Conservation (phyloP, 2,888 invertebrate genomes). For the Corbicula japonica region DNA sequence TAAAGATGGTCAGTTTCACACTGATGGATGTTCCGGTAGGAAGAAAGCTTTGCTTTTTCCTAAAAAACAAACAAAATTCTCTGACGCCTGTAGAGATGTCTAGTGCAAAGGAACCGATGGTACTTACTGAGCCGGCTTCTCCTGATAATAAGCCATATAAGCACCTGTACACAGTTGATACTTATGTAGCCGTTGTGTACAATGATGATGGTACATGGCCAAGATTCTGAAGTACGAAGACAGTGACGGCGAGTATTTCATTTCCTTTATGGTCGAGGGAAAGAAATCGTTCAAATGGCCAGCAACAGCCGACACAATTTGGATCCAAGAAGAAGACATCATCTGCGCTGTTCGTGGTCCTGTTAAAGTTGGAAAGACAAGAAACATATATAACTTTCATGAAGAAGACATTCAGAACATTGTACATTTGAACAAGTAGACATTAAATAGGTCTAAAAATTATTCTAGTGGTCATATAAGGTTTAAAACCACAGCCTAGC, state of each 20-base stretch:
- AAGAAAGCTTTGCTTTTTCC: not conserved
- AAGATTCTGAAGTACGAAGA: conserved; percentile 11
- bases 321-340: not conserved
- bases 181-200: conserved; percentile 22
- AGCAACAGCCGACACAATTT: not conserved
- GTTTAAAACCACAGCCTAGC: too few relatives aligned
- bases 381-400: not conserved
- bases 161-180: not conserved
- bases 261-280: not conserved
- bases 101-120: too few relatives aligned
- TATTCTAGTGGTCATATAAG: too few relatives aligned
- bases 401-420: not conserved
- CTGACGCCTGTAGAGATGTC: too few relatives aligned
- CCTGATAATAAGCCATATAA: not conserved
- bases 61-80: conserved; percentile 5
- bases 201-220: conserved; percentile 26
- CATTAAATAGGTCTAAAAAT: too few relatives aligned
- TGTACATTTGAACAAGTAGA: too few relatives aligned
- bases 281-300: not conserved
- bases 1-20: not conserved
- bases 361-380: conserved; percentile 3
- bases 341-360: not conserved
- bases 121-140: too few relatives aligned
- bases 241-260: too few relatives aligned
- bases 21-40: conserved; percentile 7